These are phyloP conservation scores for Drosophila lutescens DNA, from an alignment of 2,888 invertebrate species.

Conservation along the genomic window DNA sequence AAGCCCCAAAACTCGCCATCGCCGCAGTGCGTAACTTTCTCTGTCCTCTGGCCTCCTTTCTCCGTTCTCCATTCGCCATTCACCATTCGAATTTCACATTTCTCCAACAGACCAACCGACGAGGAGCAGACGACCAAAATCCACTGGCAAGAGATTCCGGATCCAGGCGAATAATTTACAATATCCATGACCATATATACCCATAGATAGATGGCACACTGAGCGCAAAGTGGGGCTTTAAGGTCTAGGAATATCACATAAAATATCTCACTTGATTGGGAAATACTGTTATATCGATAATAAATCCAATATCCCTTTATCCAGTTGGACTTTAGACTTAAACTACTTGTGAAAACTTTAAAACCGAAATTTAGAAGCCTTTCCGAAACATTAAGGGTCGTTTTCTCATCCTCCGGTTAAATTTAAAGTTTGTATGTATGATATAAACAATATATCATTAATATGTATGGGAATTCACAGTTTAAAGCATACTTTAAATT, in stretches of 20 bases:
- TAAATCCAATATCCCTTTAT: too few relatives aligned
- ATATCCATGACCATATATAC: slow-evolving; percentile 21
- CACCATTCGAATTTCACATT: not conserved
- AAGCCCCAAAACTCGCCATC: slow-evolving; percentile 53
- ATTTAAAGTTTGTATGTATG: too few relatives aligned
- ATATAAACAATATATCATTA: too few relatives aligned
- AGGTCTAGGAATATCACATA: too few relatives aligned
- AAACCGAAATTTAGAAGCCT: not conserved
- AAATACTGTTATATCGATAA: too few relatives aligned
- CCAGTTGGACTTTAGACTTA: too few relatives aligned
- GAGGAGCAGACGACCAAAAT: slow-evolving; percentile 3
- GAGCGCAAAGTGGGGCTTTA: not conserved
- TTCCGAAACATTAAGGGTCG: not conserved
- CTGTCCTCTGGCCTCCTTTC: slow-evolving; percentile 48
- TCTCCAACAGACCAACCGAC: too few relatives aligned
- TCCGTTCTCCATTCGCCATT: slow-evolving; percentile 26
- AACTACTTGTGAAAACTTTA: not conserved
- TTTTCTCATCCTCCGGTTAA: too few relatives aligned
- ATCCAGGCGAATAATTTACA: slow-evolving; percentile 41
- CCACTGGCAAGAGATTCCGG: slow-evolving; percentile 31
- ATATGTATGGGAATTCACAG: too few relatives aligned
- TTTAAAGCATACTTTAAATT: too few relatives aligned
- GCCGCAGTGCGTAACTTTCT: slow-evolving; percentile 78
- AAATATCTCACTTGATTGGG: too few relatives aligned
- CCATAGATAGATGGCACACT: slow-evolving; percentile 22